Conservation (phyloP, 2,797 vertebrate species). For the Cheirogaleus major region DNA sequence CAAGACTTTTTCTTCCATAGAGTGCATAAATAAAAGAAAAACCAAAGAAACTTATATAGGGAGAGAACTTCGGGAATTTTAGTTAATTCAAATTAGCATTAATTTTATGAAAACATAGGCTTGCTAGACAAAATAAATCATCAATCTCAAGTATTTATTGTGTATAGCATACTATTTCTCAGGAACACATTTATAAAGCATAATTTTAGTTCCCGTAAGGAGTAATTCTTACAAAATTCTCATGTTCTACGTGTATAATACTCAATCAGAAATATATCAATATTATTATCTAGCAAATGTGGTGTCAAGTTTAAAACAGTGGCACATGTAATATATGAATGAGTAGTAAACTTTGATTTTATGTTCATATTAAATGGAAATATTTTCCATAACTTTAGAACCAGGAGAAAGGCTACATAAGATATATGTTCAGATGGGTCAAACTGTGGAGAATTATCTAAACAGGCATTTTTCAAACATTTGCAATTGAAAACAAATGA, state of each 20-base stretch:
- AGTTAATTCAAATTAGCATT: neutral
- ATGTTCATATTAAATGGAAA: neutral
- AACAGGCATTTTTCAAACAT: neutral
- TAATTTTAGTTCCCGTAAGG: neutral
- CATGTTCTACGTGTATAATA: neutral
- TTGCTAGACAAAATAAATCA: neutral
- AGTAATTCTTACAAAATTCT: neutral
- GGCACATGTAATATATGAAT: neutral
- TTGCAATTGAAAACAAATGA: neutral
- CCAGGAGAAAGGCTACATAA: neutral
- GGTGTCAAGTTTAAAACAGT: neutral
- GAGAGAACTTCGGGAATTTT: neutral
- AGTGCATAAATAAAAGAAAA: neutral
- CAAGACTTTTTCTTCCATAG: neutral
- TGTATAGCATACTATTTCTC: neutral
- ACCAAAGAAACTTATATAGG: neutral
- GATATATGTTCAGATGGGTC: neutral
- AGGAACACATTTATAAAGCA: neutral
- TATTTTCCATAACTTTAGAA: neutral
- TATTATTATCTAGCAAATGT: neutral
- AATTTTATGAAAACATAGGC: neutral
- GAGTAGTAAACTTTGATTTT: neutral
- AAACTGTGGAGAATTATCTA: neutral
- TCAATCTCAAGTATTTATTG: neutral
- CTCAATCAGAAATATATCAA: neutral